Evolutionary conservation across 2,797 vertebrate genomes (phyloP), one percentile per base, ranked within the genome.

Genomic region (Argentina silus): DNA sequence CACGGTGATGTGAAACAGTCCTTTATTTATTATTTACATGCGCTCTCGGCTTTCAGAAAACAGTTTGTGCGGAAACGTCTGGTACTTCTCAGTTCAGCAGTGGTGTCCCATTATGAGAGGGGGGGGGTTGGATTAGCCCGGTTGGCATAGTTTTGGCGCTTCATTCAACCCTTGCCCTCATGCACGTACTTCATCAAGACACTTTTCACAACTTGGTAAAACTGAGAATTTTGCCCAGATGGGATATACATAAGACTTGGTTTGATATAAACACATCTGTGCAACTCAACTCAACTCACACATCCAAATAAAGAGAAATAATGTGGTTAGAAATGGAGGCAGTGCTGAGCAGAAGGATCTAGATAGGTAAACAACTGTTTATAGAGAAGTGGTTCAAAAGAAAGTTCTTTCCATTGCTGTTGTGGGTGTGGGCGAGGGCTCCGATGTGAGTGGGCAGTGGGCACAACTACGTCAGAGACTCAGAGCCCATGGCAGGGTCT

Each of bases 121-220:
- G 57, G 8, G 15, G 14, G 27, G 6, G 47, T 78, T 75, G 72
- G 82, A 87, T 86, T 85, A 87, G 60, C 69, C 80, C 10, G 79
- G 87, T 76, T 83, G 82, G 50, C 42, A 3, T 21, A 62, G 61
- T 5, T 47, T 60, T 50, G 45, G 23, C 47, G 50, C 63, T 74
- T 77, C 82, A 80, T 83, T 87, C 79, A 82, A 11, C 44, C 69
- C 68, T 61, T 36, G 51, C 19, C n/a, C 27, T 0, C 61, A 43
- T 66, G 61, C 27, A 36, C 60, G 66, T 73, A 3, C 27, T 36
- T 36, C 27, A 36, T 36, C 1, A 36, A 36, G 27, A 1, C 27
- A 36, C 27, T 36, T 36, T 36, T 36, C 4, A 36, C 27, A 36
- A 36, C 27, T 36, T 36, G 27, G 27, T 36, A 36, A 36, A 36